Base-by-base conservation (phyloP, 2,113 vertebrate genomes). In the Paracyprichromis sp. region DNA sequence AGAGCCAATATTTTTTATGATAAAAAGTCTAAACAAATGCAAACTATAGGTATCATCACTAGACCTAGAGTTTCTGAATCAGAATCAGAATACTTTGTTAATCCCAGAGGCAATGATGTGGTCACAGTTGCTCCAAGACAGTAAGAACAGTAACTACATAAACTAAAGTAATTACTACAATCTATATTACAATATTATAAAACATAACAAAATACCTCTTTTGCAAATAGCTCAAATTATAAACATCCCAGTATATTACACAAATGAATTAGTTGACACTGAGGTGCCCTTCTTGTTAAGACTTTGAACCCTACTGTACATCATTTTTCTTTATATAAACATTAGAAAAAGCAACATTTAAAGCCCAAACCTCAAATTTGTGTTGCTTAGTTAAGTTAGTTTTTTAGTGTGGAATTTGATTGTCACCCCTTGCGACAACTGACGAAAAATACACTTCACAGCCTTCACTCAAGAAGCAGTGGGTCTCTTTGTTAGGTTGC, bases 81-180 rank as follows among this genome's bases (percentile, higher is more conserved):
- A 63, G 59, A 63, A 63, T 63, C 31, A 36, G 34, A 66, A 38
- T 66, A 66, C 19, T 38, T 66, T 66, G 61, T 8, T 66, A 66
- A 66, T 38, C 10, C 34, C 34, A 66, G 61, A 38, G 19, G 6
- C 0, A 38, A 38, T 38, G 0, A 66, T 66, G 17, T 2, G 61
- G 34, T 38, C 1, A 38, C 34, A 38, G 19, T 66, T 66, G 19
- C 6, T 21, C 34, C 19, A 66, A 66, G 19, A 66, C 61, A 66
- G 34, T 38, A 66, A 66, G 61, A 66, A 66, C 19, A 66, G 0
- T 36, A n/a, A n/a, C 34, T 66, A 38, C n/a, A 66, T 66, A n/a
- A 36, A 66, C 61, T 12, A n/a, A 66, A 66, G 34, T 66, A 36
- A 63, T 63, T 5, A 63, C 59, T 36, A 36, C 9, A 63, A 0